A percentile compares a stretch with the other conserved stretches of the same genome.
Evolutionary conservation across 2,888 invertebrate species (phyloP).

Genomic region (Diabrotica balteata): DNA sequence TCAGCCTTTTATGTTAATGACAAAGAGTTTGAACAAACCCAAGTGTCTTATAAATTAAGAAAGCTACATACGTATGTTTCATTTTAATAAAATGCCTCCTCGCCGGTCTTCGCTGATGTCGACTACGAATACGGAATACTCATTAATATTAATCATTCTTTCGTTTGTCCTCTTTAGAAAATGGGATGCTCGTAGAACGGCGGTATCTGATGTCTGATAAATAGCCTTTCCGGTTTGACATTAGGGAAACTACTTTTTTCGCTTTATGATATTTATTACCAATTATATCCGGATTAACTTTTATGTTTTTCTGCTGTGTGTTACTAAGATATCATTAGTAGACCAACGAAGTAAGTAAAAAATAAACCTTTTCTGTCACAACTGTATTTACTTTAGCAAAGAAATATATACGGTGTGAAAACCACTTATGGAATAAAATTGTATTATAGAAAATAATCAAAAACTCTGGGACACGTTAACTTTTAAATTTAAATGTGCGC

Average conservation of each 20-base stretch:
- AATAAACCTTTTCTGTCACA: too few species aligned
- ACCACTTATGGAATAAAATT: too few species aligned
- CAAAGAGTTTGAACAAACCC: conserved; percentile 35
- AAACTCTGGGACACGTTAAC: too few species aligned
- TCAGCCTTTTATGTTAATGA: conserved; percentile 46
- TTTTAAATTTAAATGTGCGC: too few species aligned
- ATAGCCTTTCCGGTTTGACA: conserved; percentile 3
- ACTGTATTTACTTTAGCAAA: too few species aligned
- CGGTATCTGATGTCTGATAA: conserved; percentile 20
- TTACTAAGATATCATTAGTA: too few species aligned
- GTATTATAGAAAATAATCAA: too few species aligned
- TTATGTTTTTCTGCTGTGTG: too few species aligned
- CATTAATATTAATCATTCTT: conserved; percentile 28
- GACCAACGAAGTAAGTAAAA: too few species aligned
- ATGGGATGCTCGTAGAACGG: conserved; percentile 12
- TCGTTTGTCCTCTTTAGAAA: conserved; percentile 21
- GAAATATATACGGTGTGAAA: too few species aligned
- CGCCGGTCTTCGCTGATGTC: conserved; percentile 17
- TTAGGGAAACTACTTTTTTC: neutral
- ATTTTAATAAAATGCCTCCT: conserved; percentile 36
- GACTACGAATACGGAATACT: conserved; percentile 22
- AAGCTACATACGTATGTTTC: conserved; percentile 39
- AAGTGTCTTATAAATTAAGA: conserved; percentile 43
- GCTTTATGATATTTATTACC: neutral
- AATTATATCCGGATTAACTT: too few species aligned